Evolutionary conservation across 2,888 invertebrate species (phyloP).

Genomic region (Eupithecia subumbrata): DNA sequence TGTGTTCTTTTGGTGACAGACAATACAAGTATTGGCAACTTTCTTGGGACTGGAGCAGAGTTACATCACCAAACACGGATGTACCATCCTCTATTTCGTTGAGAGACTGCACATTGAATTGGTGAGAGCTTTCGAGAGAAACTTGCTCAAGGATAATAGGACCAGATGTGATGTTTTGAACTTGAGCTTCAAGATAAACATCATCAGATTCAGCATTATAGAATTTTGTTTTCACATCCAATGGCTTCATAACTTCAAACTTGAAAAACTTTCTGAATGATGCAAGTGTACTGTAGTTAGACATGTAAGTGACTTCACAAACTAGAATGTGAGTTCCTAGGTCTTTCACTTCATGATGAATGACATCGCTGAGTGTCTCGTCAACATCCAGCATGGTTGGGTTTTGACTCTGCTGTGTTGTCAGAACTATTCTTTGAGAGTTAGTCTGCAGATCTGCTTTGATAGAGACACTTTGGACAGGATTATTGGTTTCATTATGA

Average conservation of each 20-base stretch:
- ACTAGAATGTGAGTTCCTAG: conserved; percentile 98
- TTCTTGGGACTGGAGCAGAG: conserved; percentile 93
- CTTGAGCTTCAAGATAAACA: conserved; percentile 88
- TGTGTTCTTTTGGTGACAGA: conserved; percentile 90
- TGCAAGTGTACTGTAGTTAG: conserved; percentile 88
- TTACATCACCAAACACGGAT: conserved; percentile 91
- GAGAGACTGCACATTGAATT: conserved; percentile 92
- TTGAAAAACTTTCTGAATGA: conserved; percentile 99
- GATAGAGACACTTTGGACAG: conserved; percentile 92
- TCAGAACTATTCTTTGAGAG: conserved; percentile 92
- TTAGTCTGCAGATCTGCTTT: conserved; percentile 98
- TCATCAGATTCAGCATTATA: conserved; percentile 96
- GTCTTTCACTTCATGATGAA: conserved; percentile 99
- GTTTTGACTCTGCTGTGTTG: conserved; percentile 87
- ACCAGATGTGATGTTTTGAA: conserved; percentile 96
- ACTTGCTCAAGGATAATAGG: conserved; percentile 98
- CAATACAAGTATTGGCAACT: conserved; percentile 98
- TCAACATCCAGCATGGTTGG: conserved; percentile 87
- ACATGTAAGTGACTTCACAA: conserved; percentile 97
- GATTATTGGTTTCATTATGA: conserved; percentile 95
- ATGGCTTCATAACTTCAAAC: conserved; percentile 98
- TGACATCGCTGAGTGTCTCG: conserved; percentile 96
- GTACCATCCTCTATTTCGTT: conserved; percentile 87
- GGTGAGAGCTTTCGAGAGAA: conserved; percentile 94
- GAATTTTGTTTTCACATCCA: conserved; percentile 99